These are phyloP conservation scores for Neodiprion pinetum DNA, from an alignment of 1,140 invertebrate genomes.

Conservation along the genomic window DNA sequence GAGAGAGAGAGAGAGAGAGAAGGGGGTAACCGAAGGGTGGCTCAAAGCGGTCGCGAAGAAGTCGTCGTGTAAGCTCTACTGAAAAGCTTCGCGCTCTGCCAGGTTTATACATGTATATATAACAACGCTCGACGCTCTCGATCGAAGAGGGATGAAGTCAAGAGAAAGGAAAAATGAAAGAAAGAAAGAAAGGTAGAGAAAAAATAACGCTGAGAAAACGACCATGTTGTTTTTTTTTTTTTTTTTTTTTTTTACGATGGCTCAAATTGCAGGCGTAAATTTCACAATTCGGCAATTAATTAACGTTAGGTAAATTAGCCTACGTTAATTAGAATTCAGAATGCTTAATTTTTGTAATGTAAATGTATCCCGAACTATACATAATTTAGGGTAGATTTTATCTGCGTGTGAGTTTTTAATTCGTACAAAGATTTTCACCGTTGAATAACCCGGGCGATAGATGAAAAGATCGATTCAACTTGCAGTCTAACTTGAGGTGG, in stretches of 20 bases:
- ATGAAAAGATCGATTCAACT: too few species aligned
- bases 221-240: background rate
- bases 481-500: too few species aligned
- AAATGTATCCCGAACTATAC: too few species aligned
- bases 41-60: conserved; percentile 4
- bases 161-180: background rate
- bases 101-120: background rate
- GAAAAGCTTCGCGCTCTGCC: background rate
- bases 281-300: too few species aligned
- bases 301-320: too few species aligned
- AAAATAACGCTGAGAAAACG: too few species aligned
- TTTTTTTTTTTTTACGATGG: background rate
- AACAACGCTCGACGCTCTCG: background rate
- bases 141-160: background rate
- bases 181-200: background rate
- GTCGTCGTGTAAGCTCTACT: background rate
- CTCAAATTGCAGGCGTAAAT: background rate
- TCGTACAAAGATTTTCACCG: too few species aligned
- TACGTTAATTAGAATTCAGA: too few species aligned
- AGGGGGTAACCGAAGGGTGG: background rate
- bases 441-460: too few species aligned
- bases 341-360: too few species aligned
- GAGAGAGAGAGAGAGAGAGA: background rate
- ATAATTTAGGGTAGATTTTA: too few species aligned
- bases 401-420: too few species aligned